Percentiles rank a stretch among this genome's conserved stretches.
Conservation (phyloP, 2,113 vertebrate genomes). For the Leiothrix lutea region DNA sequence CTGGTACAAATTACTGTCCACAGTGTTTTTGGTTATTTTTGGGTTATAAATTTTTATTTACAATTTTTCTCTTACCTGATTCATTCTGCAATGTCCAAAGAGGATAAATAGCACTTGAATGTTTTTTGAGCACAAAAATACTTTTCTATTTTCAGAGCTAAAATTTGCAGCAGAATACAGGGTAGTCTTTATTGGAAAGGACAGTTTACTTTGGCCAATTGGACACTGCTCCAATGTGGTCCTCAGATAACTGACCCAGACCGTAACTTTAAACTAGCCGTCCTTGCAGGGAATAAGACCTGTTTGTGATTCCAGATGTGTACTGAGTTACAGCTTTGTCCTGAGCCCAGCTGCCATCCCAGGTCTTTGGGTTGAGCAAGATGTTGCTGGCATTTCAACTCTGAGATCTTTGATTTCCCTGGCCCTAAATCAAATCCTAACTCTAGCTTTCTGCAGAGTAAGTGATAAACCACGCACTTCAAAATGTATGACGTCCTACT, state of each 20-base stretch:
- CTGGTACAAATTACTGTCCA: background rate
- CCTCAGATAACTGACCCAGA: background rate
- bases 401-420: background rate
- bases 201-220: background rate
- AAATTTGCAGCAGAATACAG: background rate
- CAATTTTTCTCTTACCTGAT: background rate
- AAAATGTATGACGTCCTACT: background rate
- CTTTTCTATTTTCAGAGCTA: background rate
- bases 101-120: background rate
- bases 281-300: background rate
- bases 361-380: background rate
- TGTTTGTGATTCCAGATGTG: background rate
- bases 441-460: background rate
- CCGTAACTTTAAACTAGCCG: background rate
- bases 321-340: background rate
- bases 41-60: background rate
- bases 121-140: background rate
- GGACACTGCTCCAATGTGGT: background rate
- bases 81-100: background rate
- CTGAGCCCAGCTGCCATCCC: background rate
- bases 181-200: background rate
- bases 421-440: background rate
- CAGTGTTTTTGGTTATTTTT: background rate
- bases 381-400: background rate
- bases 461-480: background rate